Conservation (phyloP, 1,140 invertebrate genomes). For the Aphaenogaster ashmeadi region DNA sequence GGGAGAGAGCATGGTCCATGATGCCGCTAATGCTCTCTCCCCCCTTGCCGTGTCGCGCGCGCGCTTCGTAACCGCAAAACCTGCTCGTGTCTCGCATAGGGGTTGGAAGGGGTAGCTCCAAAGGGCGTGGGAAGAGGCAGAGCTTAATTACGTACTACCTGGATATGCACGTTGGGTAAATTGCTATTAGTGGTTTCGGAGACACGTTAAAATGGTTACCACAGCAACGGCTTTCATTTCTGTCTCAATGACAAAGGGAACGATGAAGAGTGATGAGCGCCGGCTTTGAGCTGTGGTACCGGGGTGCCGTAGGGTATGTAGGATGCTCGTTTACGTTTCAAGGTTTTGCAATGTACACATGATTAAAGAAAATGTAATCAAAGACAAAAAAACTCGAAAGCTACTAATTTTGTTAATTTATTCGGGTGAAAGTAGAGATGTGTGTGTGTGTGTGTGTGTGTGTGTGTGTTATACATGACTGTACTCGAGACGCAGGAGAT, state of each 20-base stretch:
- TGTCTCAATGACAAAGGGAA: conserved; percentile 58
- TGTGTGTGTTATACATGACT: background rate
- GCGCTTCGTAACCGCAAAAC: conserved; percentile 62
- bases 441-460: no score
- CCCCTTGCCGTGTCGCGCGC: background rate
- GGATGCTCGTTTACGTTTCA: conserved; percentile 21
- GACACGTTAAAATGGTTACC: conserved; percentile 62
- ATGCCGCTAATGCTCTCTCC: conserved; percentile 55
- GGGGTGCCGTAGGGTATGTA: background rate
- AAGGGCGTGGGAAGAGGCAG: conserved; percentile 46
- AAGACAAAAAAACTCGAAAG: background rate
- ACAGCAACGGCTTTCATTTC: conserved; percentile 65
- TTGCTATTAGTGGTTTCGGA: conserved; percentile 71
- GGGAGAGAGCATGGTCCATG: conserved; percentile 55
- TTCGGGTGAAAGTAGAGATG: background rate
- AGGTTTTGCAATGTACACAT: background rate
- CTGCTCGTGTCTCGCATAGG: conserved; percentile 55
- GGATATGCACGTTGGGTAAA: conserved; percentile 66
- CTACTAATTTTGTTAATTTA: background rate
- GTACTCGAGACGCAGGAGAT: background rate
- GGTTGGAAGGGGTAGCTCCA: conserved; percentile 49
- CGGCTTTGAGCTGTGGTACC: conserved; percentile 31
- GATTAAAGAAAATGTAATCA: background rate
- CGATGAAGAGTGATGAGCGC: conserved; percentile 61
- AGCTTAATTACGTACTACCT: conserved; percentile 74